Percentiles rank a stretch among this genome's conserved stretches.
These are phyloP conservation scores for Oscheius sp. DNA, from an alignment of 1,140 invertebrate genomes.

Conservation along the genomic window DNA sequence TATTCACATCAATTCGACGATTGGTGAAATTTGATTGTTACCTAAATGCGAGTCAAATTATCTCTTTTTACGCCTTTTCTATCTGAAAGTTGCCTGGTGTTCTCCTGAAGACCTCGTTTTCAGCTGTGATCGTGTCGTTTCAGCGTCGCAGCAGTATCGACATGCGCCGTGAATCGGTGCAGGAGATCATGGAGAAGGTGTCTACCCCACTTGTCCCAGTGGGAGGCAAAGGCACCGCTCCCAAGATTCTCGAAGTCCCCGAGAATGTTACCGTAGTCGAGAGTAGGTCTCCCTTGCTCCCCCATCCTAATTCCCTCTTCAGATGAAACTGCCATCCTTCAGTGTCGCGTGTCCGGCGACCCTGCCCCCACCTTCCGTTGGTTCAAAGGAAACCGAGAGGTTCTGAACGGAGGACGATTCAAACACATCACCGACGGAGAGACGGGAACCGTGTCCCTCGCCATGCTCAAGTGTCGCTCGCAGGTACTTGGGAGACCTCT, in stretches of 20 bases:
- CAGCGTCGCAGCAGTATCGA: slow-evolving; percentile 59
- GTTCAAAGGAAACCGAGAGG: slow-evolving; percentile 73
- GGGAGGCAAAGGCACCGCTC: slow-evolving; percentile 51
- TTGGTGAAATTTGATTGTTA: too few relatives aligned
- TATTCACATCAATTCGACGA: too few relatives aligned
- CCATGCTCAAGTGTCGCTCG: slow-evolving; percentile 89
- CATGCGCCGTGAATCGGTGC: slow-evolving; percentile 58
- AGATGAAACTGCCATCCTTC: slow-evolving; percentile 58
- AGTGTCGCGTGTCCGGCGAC: slow-evolving; percentile 68
- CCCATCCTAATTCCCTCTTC: slow-evolving; percentile 13
- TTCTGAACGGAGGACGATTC: slow-evolving; percentile 42
- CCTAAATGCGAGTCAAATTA: background rate
- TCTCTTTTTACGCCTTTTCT: background rate
- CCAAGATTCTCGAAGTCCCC: slow-evolving; percentile 60
- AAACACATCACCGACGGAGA: slow-evolving; percentile 66
- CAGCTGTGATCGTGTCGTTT: too few relatives aligned
- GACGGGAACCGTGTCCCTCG: slow-evolving; percentile 82
- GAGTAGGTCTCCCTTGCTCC: slow-evolving; percentile 33
- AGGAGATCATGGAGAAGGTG: slow-evolving; percentile 57
- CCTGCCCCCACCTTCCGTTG: slow-evolving; percentile 91
- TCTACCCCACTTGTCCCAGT: slow-evolving; percentile 53
- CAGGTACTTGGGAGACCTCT: slow-evolving; percentile 67
- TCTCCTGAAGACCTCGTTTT: too few relatives aligned
- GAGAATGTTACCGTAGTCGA: slow-evolving; percentile 60
- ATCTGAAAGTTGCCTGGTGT: background rate